These are phyloP conservation scores for Lagopus leucura DNA, from an alignment of 2,113 vertebrate genomes.

Conservation along the genomic window DNA sequence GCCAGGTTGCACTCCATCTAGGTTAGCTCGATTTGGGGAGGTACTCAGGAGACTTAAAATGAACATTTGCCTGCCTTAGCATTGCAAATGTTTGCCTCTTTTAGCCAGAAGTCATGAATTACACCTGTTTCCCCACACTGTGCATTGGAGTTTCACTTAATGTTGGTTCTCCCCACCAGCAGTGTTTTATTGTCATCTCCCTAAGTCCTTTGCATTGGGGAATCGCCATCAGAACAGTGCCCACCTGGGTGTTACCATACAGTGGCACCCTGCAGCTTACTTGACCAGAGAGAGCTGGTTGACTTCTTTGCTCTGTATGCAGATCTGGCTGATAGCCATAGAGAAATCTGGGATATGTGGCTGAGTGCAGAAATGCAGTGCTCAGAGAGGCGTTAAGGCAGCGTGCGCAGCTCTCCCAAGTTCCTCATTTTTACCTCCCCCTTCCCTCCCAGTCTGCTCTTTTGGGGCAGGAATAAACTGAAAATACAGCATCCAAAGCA, in stretches of 20 bases:
- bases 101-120: neutral
- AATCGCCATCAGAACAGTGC: neutral
- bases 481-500: neutral
- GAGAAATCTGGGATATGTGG: neutral
- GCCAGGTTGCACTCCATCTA: neutral
- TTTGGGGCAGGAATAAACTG: neutral
- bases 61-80: neutral
- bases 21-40: neutral
- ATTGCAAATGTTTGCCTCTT: neutral
- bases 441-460: neutral
- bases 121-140: neutral
- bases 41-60: neutral
- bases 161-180: neutral
- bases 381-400: neutral
- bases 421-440: neutral
- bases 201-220: neutral
- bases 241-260: neutral
- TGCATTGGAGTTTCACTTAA: neutral
- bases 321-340: neutral
- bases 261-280: neutral
- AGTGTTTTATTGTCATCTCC: neutral
- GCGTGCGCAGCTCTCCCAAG: neutral
- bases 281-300: too few relatives aligned
- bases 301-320: neutral
- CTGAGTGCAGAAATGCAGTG: neutral